Evolutionary conservation across 2,113 vertebrate genomes (phyloP).

Genomic region (Callipepla squamata): DNA sequence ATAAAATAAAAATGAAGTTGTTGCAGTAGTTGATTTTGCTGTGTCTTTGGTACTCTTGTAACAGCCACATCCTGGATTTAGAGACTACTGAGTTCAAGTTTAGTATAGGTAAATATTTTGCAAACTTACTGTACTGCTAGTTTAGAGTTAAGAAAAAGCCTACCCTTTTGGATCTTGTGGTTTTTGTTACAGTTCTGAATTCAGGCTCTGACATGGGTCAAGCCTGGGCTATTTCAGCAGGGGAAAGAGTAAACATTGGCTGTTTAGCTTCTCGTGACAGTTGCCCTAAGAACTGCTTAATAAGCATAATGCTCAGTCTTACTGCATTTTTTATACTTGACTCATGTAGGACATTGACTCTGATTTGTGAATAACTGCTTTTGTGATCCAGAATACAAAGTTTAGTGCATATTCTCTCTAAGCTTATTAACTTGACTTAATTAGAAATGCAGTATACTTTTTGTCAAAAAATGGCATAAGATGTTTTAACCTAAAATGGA

Average conservation of each 20-base stretch:
- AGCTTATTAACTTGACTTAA: neutral
- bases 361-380: neutral
- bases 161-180: neutral
- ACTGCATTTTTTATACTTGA: conserved; percentile 6
- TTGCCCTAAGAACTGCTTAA: conserved; percentile 10
- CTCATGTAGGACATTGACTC: conserved; percentile 13
- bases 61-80: neutral
- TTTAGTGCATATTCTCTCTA: neutral
- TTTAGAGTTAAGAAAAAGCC: neutral
- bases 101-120: neutral
- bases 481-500: neutral
- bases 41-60: neutral
- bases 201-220: neutral
- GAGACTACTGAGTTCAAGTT: neutral
- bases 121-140: neutral
- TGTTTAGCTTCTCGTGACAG: conserved; percentile 6
- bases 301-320: neutral
- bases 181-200: neutral
- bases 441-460: neutral
- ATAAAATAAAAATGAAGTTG: neutral
- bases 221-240: neutral
- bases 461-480: neutral
- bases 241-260: neutral
- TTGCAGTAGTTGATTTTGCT: neutral
- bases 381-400: neutral